Evolutionary conservation across 2,797 vertebrate genomes (phyloP).

Genomic region (Silurus aristotelis): DNA sequence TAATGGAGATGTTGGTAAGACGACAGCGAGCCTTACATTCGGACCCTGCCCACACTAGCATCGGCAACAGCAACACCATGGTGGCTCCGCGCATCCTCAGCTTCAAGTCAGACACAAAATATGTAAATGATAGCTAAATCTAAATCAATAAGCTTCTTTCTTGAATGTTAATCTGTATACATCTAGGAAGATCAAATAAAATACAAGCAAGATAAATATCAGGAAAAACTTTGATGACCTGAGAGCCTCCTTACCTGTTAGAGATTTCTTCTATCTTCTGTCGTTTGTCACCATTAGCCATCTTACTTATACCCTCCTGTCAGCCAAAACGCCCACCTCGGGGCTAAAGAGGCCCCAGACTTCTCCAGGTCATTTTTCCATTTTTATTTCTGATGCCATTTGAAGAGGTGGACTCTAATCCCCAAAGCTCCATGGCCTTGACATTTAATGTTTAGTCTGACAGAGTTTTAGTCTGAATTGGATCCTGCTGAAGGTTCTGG

Average conservation of each 20-base stretch:
- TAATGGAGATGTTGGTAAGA: slow-evolving; percentile 78
- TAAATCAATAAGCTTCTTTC: background rate
- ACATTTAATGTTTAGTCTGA: slow-evolving; percentile 53
- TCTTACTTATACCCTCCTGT: slow-evolving; percentile 53
- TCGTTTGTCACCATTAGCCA: slow-evolving; percentile 8
- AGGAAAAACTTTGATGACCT: background rate
- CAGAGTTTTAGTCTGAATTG: slow-evolving; percentile 51
- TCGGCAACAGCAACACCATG: slow-evolving; percentile 78
- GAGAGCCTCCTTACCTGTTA: slow-evolving; percentile 49
- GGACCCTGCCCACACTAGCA: slow-evolving; percentile 72
- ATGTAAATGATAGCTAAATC: background rate
- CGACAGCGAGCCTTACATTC: slow-evolving; percentile 74
- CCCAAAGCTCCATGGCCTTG: slow-evolving; percentile 69
- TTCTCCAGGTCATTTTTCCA: slow-evolving; percentile 42
- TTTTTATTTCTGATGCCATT: slow-evolving; percentile 45
- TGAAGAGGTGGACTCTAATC: slow-evolving; percentile 64
- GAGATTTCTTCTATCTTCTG: slow-evolving; percentile 41
- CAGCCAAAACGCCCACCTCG: slow-evolving; percentile 47
- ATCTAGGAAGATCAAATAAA: slow-evolving; percentile 23
- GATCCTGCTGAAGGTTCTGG: slow-evolving; percentile 38
- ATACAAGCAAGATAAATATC: slow-evolving; percentile 25
- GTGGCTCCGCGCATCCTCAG: slow-evolving; percentile 72
- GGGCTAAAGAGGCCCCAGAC: slow-evolving; percentile 28
- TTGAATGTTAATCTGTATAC: background rate
- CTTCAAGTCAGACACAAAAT: slow-evolving; percentile 48